Base-by-base conservation (phyloP, 2,888 invertebrate species). In the Andrena praecox region DNA sequence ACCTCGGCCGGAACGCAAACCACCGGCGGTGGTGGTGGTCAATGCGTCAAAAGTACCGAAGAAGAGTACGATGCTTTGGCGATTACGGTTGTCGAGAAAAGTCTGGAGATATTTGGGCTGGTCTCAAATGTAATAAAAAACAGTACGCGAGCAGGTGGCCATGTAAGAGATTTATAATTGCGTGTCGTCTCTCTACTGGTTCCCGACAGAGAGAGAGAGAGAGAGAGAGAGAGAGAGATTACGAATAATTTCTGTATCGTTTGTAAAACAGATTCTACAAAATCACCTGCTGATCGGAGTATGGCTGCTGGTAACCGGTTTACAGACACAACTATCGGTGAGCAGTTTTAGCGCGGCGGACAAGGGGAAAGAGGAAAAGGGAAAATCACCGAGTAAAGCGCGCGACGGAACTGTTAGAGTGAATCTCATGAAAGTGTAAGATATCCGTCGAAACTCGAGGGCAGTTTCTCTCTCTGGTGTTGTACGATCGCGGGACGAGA, bases 221-320 rank as follows among this genome's bases (percentile, higher is more conserved):
- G 20, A 24, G 56, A 56, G 10, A 10, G 20, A 3, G 42, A 42
- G 42, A 27, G 10, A 10, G 20, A 24, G 56, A 56, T 77, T 75
- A 63, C n/a, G 60, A 52, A 12, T 60, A 2, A 33, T 31, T 33
- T 54, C 0, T 16, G 42, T 42, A 12, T 24, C 75, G 16, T 24
- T 42, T 56, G 27, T 24, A 12, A 56, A 31, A n/a, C 94, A 98
- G 96, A 96, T 97, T 64, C 96, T 97, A 90, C 98, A 98, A 94
- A 99, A 99, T 94, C 97, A 98, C 93, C 95, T 98, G 81, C 96
- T 98, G 94, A 96, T 98, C 87, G 98, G 98, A 8, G 96, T 97
- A 0, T 98, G 98, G 98, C 95, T 98, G 72, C 94, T 98, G 71
- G 96, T 98, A 27, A 97, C 97, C 70, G 98, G 98, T 0, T 95